Evolutionary conservation across 2,113 vertebrate species (phyloP).

Genomic region (Sterna hirundo): DNA sequence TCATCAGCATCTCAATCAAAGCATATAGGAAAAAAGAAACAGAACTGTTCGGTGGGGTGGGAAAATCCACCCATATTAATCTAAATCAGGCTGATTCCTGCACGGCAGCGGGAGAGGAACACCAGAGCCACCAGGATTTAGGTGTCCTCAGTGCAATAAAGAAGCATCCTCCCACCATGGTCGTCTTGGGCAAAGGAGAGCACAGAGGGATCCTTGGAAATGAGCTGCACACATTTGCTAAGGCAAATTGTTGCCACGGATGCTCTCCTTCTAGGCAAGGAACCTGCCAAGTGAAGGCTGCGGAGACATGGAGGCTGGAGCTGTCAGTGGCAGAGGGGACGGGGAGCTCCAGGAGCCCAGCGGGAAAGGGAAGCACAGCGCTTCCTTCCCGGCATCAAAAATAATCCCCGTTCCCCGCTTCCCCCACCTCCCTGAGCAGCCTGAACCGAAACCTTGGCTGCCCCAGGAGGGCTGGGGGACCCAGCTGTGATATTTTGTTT

Average conservation of each 20-base stretch:
- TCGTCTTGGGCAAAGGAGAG: neutral
- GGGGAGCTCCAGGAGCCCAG: neutral
- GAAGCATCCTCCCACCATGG: neutral
- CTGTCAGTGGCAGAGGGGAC: neutral
- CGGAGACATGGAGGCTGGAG: neutral
- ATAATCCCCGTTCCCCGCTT: neutral
- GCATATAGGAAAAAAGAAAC: neutral
- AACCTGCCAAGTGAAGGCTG: neutral
- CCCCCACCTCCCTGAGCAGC: neutral
- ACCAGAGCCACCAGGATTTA: neutral
- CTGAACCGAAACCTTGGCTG: neutral
- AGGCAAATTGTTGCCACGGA: neutral
- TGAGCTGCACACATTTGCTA: accelerated
- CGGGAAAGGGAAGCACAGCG: neutral
- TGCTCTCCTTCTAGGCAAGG: neutral
- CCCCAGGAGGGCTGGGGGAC: neutral
- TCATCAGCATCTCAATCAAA: neutral
- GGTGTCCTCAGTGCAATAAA: neutral
- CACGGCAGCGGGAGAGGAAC: accelerated
- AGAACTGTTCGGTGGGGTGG: neutral
- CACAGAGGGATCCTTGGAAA: neutral
- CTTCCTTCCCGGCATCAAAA: slow-evolving; percentile 19
- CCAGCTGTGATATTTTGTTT: neutral
- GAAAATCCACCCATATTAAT: neutral
- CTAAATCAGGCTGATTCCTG: neutral